Percentiles rank a stretch among this genome's conserved stretches.
These are phyloP conservation scores for Psylliodes chrysocephalus DNA, from an alignment of 2,888 invertebrate species.

Conservation along the genomic window DNA sequence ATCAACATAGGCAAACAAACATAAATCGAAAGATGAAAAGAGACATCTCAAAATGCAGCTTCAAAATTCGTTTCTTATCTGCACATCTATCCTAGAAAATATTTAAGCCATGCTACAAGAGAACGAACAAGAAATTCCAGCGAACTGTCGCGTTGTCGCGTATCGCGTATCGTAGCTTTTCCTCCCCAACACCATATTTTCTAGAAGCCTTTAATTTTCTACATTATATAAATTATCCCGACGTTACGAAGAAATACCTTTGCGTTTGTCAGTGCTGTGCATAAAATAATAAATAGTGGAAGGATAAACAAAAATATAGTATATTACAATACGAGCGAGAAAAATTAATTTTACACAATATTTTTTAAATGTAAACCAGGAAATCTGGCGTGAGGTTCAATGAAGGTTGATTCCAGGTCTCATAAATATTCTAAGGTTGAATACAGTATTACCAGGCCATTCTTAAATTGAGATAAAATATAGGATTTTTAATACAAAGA, in stretches of 20 bases:
- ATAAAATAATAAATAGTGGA: too few species aligned
- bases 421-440: too few species aligned
- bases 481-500: too few species aligned
- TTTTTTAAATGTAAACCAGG: too few species aligned
- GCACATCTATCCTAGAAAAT: neutral
- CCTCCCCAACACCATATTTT: conserved; percentile 11
- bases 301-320: too few species aligned
- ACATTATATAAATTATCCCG: conserved; percentile 16
- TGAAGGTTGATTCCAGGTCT: too few species aligned
- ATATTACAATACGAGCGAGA: too few species aligned
- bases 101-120: conserved; percentile 3
- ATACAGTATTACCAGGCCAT: too few species aligned
- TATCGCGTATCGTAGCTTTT: conserved; percentile 1
- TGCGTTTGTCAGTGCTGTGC: neutral
- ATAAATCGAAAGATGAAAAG: neutral
- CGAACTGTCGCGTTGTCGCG: neutral
- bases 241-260: neutral
- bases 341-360: too few species aligned
- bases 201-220: conserved; percentile 6
- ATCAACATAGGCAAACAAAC: neutral
- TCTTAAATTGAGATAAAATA: too few species aligned
- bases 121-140: conserved; percentile 4
- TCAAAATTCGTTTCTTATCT: conserved; percentile 1
- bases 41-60: neutral
- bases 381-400: too few species aligned